Conservation (phyloP, 2,113 vertebrate genomes). For the Melanocharis versteri region DNA sequence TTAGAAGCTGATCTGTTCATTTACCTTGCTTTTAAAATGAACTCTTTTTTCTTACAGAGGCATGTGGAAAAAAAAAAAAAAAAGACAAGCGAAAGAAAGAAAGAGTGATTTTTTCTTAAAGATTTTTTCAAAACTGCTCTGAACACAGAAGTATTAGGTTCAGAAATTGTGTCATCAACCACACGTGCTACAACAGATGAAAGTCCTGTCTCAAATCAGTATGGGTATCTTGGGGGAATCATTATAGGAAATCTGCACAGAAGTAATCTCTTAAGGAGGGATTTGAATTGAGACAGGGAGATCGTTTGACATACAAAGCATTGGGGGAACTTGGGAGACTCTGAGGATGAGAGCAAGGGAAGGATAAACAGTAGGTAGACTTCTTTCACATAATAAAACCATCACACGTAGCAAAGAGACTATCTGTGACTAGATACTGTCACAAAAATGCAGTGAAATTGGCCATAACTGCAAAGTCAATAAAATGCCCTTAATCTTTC, state of each 20-base stretch:
- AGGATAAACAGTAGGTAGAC: slow-evolving; percentile 32
- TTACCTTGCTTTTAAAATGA: neutral
- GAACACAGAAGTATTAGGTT: neutral
- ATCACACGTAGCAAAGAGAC: slow-evolving; percentile 42
- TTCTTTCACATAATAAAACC: slow-evolving; percentile 53
- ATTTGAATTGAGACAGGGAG: slow-evolving; percentile 26
- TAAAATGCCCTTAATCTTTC: slow-evolving; percentile 63
- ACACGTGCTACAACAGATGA: neutral
- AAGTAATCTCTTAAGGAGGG: slow-evolving; percentile 31
- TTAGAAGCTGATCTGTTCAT: neutral
- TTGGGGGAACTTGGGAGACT: neutral
- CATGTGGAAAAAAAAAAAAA: neutral
- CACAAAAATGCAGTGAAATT: slow-evolving; percentile 54
- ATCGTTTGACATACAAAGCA: slow-evolving; percentile 12
- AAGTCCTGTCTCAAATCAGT: neutral
- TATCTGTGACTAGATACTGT: slow-evolving; percentile 44
- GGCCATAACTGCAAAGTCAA: slow-evolving; percentile 59
- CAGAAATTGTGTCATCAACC: slow-evolving; percentile 26
- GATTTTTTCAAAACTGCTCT: neutral
- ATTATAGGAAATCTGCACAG: slow-evolving; percentile 45
- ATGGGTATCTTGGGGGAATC: slow-evolving; percentile 49
- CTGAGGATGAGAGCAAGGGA: neutral
- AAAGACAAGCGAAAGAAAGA: neutral
- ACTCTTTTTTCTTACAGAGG: neutral
- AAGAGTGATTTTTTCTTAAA: neutral